phyloP scores from a whole-genome alignment of 1,140 invertebrate species.

The Hirudo medicinalis region DNA sequence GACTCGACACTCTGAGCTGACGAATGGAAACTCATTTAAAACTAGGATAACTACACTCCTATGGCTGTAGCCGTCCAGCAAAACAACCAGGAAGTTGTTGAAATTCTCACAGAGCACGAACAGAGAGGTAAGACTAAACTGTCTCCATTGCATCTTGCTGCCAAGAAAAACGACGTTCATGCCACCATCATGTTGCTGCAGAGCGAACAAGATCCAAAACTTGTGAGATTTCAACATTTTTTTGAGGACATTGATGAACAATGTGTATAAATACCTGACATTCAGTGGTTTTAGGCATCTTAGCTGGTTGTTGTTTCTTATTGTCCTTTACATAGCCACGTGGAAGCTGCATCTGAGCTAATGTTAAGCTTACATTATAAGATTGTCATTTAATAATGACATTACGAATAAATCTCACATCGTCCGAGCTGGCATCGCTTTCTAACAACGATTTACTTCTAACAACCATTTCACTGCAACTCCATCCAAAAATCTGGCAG shows the following conservation, averaged over 20 bases:
- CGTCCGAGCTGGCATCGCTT: too few relatives aligned
- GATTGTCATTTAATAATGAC: too few relatives aligned
- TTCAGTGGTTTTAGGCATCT: too few relatives aligned
- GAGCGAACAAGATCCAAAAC: conserved; percentile 67
- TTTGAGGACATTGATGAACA: not conserved
- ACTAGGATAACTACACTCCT: conserved; percentile 87
- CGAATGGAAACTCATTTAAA: conserved; percentile 14
- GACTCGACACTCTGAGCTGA: too few relatives aligned
- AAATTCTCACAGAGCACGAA: conserved; percentile 65
- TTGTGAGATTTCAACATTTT: conserved; percentile 2
- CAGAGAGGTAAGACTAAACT: conserved; percentile 46
- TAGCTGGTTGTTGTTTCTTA: too few relatives aligned
- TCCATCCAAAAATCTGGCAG: too few relatives aligned
- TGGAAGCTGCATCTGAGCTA: too few relatives aligned
- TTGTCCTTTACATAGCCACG: too few relatives aligned
- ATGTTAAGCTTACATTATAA: too few relatives aligned
- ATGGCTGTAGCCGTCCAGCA: conserved; percentile 90
- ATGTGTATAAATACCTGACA: not conserved
- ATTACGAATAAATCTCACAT: too few relatives aligned
- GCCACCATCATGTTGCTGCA: conserved; percentile 75
- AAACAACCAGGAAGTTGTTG: conserved; percentile 87
- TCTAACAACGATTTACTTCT: too few relatives aligned
- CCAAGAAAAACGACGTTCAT: conserved; percentile 91
- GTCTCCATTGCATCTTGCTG: conserved; percentile 79
- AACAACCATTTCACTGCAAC: too few relatives aligned